Conservation (phyloP, 2,113 vertebrate genomes). For the Urocolius indicus region DNA sequence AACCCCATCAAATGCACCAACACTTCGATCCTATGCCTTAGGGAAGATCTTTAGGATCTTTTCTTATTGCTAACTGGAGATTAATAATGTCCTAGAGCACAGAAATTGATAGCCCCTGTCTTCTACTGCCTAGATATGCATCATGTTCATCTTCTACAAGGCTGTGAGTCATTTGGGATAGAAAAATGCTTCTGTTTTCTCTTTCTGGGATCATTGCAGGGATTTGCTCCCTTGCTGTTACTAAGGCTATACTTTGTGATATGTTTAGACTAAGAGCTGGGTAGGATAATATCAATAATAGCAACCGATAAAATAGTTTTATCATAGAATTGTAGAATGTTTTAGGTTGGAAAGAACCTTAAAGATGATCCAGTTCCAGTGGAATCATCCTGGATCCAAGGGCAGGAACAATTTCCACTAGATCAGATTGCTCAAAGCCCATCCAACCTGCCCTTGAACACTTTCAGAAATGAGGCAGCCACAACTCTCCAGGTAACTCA, state of each 20-base stretch:
- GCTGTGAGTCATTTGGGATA: background rate
- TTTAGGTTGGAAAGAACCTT: no score
- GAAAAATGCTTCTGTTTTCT: background rate
- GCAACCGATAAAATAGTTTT: background rate
- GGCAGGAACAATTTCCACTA: no score
- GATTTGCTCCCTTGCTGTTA: background rate
- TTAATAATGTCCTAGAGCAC: background rate
- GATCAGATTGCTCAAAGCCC: no score
- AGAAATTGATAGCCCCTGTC: background rate
- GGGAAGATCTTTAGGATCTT: background rate
- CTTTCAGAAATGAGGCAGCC: no score
- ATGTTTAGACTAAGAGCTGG: background rate
- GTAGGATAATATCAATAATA: background rate
- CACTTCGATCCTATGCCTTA: background rate
- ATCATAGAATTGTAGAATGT: no score
- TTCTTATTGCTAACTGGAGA: background rate
- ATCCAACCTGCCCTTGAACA: no score
- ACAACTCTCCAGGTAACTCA: no score
- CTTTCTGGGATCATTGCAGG: background rate
- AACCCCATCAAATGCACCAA: background rate
- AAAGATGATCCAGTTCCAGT: no score
- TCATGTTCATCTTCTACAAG: rapidly evolving
- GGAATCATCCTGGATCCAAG: no score
- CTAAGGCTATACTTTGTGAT: background rate
- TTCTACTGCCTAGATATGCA: background rate